Percentiles rank a stretch among this genome's conserved stretches.
These are phyloP conservation scores for Falco concolor DNA, from an alignment of 2,797 vertebrate species.

Conservation along the genomic window DNA sequence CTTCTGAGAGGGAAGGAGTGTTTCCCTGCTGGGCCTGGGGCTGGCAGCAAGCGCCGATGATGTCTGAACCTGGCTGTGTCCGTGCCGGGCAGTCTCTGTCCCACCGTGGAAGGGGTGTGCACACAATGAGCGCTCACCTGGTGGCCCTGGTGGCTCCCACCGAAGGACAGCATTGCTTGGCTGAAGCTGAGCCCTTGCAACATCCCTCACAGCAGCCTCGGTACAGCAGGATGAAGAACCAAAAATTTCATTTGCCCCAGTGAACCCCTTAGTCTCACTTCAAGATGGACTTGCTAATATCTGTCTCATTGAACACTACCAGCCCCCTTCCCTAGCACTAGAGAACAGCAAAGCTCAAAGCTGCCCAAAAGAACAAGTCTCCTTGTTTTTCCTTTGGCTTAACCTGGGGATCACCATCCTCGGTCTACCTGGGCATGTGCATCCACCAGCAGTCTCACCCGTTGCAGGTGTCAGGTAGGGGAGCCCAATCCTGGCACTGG, in stretches of 20 bases:
- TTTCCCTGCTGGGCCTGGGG: background rate
- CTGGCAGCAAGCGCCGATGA: background rate
- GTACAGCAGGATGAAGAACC: background rate
- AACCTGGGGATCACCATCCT: background rate
- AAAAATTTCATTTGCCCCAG: background rate
- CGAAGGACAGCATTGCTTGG: background rate
- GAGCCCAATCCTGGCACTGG: background rate
- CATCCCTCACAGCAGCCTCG: background rate
- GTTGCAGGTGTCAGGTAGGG: background rate
- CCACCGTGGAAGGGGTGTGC: rapidly evolving
- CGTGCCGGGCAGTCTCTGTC: background rate
- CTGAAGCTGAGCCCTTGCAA: background rate
- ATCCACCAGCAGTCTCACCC: background rate
- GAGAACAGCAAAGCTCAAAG: background rate
- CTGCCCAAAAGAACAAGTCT: background rate
- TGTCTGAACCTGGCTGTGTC: background rate
- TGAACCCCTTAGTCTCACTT: background rate
- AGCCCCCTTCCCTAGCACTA: background rate
- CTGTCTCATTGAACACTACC: background rate
- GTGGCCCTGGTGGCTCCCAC: background rate
- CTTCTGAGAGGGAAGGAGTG: background rate
- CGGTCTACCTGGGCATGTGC: background rate
- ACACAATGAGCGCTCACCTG: background rate
- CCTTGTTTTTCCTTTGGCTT: background rate
- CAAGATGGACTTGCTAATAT: background rate